Base-by-base conservation (phyloP, 2,797 vertebrate genomes). In the Novumbra hubbsi region DNA sequence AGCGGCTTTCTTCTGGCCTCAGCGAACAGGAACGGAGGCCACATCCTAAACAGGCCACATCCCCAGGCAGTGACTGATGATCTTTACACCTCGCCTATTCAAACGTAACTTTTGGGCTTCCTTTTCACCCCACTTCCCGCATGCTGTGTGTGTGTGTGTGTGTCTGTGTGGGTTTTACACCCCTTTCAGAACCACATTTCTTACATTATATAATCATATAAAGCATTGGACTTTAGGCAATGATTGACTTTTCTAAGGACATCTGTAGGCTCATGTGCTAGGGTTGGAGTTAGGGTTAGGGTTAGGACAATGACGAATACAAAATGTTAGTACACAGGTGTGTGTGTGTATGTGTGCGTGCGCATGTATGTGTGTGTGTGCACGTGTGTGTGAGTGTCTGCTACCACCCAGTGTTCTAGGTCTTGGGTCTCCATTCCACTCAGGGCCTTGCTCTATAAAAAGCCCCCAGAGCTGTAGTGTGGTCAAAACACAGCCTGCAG, bases 381-480 rank as follows among this genome's bases (percentile, higher is more conserved):
- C 3, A 19, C 2, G 6, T 8, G 17, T 12, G 52, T 57, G 55
- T 57, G 55, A 8, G 21, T 27, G 21, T 60, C 16, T 24, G 21
- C 55, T 60, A 60, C 74, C 77, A 74, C 55, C n/a, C 55, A 60
- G 55, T 60, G 55, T 60, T 60, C 21, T 60, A 27, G 55, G 55
- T 60, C 21, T 60, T 83, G 52, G 71, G 82, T 83, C 74, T 87
- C 83, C 70, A 82, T 81, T 80, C 48, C 84, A 81, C 75, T 86
- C 88, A 81, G 76, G 85, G 87, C 90, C 75, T 89, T 71, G 79
- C 79, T 75, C 81, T 79, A 85, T 84, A 84, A 88, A 83, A 83
- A 86, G 90, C 16, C 30, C 27, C 28, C 30, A 28, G 15, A 64
- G 14, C 30, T 64, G 89, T 86, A 80, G 85, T 89, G 86, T 93